Percentiles rank a stretch among this genome's conserved stretches.
These are phyloP conservation scores for Spongilla lacustris DNA, from an alignment of 37 sponge, comb jelly and placozoan genomes.

Conservation along the genomic window DNA sequence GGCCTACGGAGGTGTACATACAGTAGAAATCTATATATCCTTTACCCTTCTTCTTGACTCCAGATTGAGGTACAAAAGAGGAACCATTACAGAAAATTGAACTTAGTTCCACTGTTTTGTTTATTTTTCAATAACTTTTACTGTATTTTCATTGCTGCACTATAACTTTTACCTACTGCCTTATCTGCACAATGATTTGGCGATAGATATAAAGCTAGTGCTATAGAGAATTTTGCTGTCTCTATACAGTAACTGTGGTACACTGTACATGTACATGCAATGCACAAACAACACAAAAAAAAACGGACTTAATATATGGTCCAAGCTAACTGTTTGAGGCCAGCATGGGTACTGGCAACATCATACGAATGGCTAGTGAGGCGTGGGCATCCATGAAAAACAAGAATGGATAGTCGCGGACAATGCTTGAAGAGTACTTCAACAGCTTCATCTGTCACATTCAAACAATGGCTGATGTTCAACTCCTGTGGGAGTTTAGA, in stretches of 20 bases:
- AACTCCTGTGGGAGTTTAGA: slow-evolving; percentile 35
- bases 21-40: too few relatives aligned
- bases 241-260: too few relatives aligned
- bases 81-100: too few relatives aligned
- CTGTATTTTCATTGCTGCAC: too few relatives aligned
- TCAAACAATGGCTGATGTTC: slow-evolving; percentile 65
- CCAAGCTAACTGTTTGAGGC: slow-evolving; percentile 60
- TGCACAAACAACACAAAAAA: background rate
- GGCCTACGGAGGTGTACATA: too few relatives aligned
- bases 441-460: slow-evolving; percentile 59
- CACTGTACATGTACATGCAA: background rate
- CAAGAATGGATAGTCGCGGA: slow-evolving; percentile 59
- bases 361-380: slow-evolving; percentile 45
- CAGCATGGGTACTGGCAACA: background rate
- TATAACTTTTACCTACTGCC: too few relatives aligned
- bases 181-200: too few relatives aligned
- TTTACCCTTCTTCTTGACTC: too few relatives aligned
- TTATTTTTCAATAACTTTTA: too few relatives aligned
- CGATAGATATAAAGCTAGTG: too few relatives aligned
- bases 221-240: background rate
- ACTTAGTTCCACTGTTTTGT: too few relatives aligned
- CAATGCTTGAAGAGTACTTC: slow-evolving; percentile 30
- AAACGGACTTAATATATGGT: slow-evolving; percentile 36
- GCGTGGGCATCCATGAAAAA: slow-evolving; percentile 59
- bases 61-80: too few relatives aligned